Evolutionary conservation across 2,113 vertebrate genomes (phyloP), one percentile per base, ranked within the genome.

Genomic region (Hiodon tergisus): DNA sequence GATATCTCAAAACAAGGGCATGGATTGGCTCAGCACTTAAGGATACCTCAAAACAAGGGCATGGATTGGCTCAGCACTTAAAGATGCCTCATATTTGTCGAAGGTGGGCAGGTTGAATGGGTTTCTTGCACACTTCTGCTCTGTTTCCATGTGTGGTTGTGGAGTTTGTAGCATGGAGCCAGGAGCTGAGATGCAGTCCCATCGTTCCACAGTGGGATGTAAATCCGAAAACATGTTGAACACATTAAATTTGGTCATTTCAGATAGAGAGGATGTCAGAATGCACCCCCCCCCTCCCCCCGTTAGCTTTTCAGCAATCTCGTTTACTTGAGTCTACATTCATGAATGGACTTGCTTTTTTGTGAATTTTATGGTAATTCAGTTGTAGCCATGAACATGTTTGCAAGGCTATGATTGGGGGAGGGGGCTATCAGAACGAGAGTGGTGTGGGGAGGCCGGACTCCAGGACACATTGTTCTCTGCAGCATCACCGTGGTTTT

Each of bases 381-480:
- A 31, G 31, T 31, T 17, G 14, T 16, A 17, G 5, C n/a, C 4
- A 5, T 4, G 63, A 9, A 1, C 8, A 46, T 8, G 17, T 66
- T 3, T 66, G 31, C 48, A 46, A 47, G 63, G 9, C 9, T 66
- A 46, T 66, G 17, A 16, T 4, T 69, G 46, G 69, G 7, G 11
- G 61, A 54, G 53, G 53, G 17, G 17, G 17, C 6, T 47, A 8
- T 5, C 60, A 70, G 73, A 71, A 76, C 11, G 17, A 67, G 55
- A 17, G 63, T 57, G 69, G 71, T 72, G 6, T 5, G 17, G 11
- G 17, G 13, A 31, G 4, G 62, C 50, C n/a, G 52, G 10, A 13
- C 51, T 54, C 16, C 63, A 57, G 80, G 72, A 82, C 81, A 79
- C 50, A 63, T 70, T 55, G 66, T 78, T 78, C 77, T 72, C 72